A percentile compares a stretch with the other conserved stretches of the same genome.
Conservation (phyloP, 2,113 vertebrate genomes). For the Pelecanoides urinatrix region DNA sequence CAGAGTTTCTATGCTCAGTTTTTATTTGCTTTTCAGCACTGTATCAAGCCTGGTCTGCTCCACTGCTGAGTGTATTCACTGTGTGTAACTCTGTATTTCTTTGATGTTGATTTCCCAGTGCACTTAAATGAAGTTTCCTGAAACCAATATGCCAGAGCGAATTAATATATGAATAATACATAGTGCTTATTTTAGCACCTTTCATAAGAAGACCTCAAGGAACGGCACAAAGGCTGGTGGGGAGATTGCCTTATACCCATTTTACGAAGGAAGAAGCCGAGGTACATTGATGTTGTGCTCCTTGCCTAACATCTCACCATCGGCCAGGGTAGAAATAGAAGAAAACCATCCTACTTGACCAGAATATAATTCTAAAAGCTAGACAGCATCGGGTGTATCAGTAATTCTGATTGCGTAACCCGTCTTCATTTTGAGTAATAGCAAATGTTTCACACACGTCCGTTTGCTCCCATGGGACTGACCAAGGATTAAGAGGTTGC, state of each 20-base stretch:
- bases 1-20: neutral
- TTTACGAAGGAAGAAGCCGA: neutral
- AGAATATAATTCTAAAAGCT: neutral
- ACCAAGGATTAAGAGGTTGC: neutral
- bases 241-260: neutral
- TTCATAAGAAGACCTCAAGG: constrained; percentile 24
- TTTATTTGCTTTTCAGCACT: constrained; percentile 16
- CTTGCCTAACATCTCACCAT: neutral
- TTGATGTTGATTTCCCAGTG: constrained; percentile 45
- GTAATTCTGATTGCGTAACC: neutral
- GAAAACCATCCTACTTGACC: neutral
- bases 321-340: neutral
- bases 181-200: constrained; percentile 26
- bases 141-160: constrained; percentile 15
- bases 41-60: neutral
- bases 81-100: neutral
- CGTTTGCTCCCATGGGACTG: neutral
- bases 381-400: neutral
- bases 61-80: neutral
- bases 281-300: neutral
- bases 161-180: constrained; percentile 59
- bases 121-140: constrained; percentile 38
- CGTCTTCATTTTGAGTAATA: neutral
- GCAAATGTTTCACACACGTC: neutral
- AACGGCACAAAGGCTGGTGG: neutral